These are phyloP conservation scores for Albula goreensis DNA, from an alignment of 2,113 vertebrate species.

Conservation along the genomic window DNA sequence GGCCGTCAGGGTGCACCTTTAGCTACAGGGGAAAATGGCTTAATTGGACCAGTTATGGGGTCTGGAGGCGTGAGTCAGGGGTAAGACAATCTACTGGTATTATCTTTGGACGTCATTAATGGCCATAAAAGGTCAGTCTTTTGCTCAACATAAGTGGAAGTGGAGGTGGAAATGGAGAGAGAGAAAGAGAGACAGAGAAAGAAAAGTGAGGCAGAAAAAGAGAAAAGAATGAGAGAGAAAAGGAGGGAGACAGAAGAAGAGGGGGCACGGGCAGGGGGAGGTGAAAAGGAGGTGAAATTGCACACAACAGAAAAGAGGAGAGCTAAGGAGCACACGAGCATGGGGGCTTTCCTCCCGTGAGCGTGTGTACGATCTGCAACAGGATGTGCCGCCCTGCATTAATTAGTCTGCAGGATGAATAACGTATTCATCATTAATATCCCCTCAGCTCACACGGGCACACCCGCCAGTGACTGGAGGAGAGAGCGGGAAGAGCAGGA, in stretches of 20 bases:
- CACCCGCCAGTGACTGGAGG: not conserved
- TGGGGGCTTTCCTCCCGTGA: not conserved
- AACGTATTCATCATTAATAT: slow-evolving; percentile 17
- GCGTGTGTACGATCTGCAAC: not conserved
- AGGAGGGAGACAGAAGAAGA: not conserved
- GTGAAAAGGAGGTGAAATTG: slow-evolving; percentile 19
- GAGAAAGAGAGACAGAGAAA: no score
- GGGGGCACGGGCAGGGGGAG: not conserved
- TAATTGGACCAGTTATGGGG: slow-evolving; percentile 89
- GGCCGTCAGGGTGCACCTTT: no score
- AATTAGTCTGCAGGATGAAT: slow-evolving; percentile 26
- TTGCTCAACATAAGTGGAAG: not conserved
- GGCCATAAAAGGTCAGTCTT: slow-evolving; percentile 78
- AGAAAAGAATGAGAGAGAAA: no score
- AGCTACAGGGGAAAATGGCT: slow-evolving; percentile 55
- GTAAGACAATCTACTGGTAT: slow-evolving; percentile 84
- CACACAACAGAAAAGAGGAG: slow-evolving; percentile 45
- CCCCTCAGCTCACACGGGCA: not conserved
- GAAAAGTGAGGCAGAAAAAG: no score
- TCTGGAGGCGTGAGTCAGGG: slow-evolving; percentile 84
- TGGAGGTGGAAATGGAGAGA: no score
- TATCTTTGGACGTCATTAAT: slow-evolving; percentile 83
- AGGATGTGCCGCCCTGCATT: slow-evolving; percentile 17
- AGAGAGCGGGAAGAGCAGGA: not conserved
- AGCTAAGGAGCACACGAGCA: slow-evolving; percentile 15